Evolutionary conservation across 2,113 vertebrate genomes (phyloP), one percentile per base, ranked within the genome.

Genomic region (Acanthochromis polyacanthus): DNA sequence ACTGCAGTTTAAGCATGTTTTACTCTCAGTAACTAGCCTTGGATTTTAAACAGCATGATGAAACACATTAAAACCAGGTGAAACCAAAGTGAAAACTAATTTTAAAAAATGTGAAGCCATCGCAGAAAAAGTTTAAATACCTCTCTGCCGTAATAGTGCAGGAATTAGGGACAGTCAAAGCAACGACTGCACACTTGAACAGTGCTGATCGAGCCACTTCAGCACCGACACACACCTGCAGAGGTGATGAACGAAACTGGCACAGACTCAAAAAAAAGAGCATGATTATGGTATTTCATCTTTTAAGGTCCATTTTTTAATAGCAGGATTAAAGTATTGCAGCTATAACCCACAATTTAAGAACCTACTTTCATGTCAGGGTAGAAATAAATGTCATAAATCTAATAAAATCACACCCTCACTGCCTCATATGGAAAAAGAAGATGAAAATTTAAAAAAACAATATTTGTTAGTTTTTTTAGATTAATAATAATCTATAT

Each of bases 221-320:
- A 69, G 45, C 70, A 40, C 2, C 2, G 20, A 8, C n/a, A 19
- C 12, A 55, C 56, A 51, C n/a, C 30, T 48, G 64, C 36, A 59
- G 15, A 52, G 10, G 10, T 2, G 10, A 52, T 56, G 58, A 83
- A 77, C 38, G 9, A 59, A 63, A 48, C 71, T 17, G 16, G 61
- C 71, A 58, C 10, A 67, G 78, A 78, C 80, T 83, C 15, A 63
- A 71, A 57, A 71, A 36, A 57, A 71, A 56, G 17, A 61, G 45
- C 53, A 46, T 60, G 62, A 81, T 72, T 65, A 46, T 46, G 63
- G 20, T 46, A 57, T 71, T 82, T 69, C 45, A 61, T 58, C 28
- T 68, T 74, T 55, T 50, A 36, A 66, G 1, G 17, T 36, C 23
- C 22, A 5, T 76, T 50, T 56, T 53, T 53, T 66, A 70, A 55